These are phyloP conservation scores for Catamblyrhynchus diadema DNA, from an alignment of 2,797 vertebrate species.

Conservation along the genomic window DNA sequence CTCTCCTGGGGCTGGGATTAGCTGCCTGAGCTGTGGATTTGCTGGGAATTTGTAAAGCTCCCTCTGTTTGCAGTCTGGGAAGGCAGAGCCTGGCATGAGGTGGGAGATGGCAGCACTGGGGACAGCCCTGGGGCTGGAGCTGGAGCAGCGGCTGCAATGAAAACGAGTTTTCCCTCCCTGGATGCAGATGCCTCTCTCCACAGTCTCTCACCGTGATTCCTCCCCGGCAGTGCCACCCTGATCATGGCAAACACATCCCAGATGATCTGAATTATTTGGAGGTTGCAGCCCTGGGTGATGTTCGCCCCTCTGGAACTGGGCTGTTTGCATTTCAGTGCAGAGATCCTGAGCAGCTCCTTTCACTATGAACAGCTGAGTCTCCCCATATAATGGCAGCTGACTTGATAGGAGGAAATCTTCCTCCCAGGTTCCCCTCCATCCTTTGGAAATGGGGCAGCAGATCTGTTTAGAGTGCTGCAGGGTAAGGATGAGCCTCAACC, in stretches of 20 bases:
- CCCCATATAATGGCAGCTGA: not conserved
- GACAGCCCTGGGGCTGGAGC: not conserved
- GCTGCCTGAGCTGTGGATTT: not conserved
- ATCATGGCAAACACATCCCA: not conserved
- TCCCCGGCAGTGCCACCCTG: not conserved
- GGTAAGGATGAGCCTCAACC: not conserved
- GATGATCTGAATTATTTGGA: not conserved
- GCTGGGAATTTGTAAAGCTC: not conserved
- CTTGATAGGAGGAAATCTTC: not conserved
- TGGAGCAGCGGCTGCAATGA: not conserved
- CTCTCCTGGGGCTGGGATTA: not conserved
- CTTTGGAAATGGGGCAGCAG: not conserved
- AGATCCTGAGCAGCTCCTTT: not conserved
- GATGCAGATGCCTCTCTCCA: not conserved
- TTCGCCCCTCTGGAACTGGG: not conserved
- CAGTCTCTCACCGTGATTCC: not conserved
- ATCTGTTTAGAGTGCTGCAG: not conserved
- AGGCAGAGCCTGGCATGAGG: not conserved
- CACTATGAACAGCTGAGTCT: fast-evolving
- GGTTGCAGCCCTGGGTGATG: not conserved
- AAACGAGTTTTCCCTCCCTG: not conserved
- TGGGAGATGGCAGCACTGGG: not conserved
- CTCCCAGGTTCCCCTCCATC: fast-evolving
- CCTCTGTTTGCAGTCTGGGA: not conserved
- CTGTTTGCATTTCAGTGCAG: not conserved